A percentile compares a stretch with the other conserved stretches of the same genome.
Evolutionary conservation across 2,888 invertebrate genomes (phyloP).

Genomic region (Strigamia maritima): DNA sequence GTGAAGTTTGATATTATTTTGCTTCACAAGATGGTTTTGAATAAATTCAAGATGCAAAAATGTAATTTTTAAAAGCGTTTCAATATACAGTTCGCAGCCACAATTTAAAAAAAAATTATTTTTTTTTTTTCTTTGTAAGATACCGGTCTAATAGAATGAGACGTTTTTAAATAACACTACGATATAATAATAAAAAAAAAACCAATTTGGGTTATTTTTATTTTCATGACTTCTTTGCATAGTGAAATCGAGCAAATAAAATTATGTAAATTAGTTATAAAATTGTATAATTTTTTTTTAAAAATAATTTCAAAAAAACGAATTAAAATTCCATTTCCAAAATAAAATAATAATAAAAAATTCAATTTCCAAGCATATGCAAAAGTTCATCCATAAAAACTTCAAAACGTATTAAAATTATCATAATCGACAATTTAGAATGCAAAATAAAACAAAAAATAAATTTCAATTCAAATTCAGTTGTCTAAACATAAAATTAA

Average conservation of each 20-base stretch:
- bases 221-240: neutral
- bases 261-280: conserved; percentile 1
- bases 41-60: neutral
- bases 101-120: neutral
- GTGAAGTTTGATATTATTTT: neutral
- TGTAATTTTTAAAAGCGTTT: neutral
- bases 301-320: neutral
- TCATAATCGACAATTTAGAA: too few relatives aligned
- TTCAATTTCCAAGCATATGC: too few relatives aligned
- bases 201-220: neutral
- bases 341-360: neutral
- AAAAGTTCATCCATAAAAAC: too few relatives aligned
- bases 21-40: neutral
- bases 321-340: neutral
- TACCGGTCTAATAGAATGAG: neutral
- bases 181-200: conserved; percentile 1
- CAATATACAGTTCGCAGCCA: neutral
- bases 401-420: too few relatives aligned
- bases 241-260: neutral
- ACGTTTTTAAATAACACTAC: neutral
- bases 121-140: neutral
- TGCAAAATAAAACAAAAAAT: too few relatives aligned
- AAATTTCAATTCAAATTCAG: too few relatives aligned
- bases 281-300: neutral
- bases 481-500: too few relatives aligned